phyloP scores from a whole-genome alignment of 1,140 invertebrate genomes.

The Apis florea region DNA sequence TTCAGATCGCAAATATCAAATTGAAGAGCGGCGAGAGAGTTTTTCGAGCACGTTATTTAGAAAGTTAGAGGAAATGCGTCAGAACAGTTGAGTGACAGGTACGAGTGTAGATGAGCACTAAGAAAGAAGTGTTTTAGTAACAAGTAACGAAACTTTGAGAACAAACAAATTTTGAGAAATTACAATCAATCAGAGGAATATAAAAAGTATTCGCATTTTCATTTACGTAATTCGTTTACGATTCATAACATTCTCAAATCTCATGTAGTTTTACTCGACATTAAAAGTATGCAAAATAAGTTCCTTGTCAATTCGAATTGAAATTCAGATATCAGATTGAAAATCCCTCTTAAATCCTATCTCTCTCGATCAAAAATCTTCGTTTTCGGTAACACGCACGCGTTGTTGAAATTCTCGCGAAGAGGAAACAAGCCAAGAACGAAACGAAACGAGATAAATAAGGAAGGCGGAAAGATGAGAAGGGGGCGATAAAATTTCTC shows the following conservation, averaged over 20 bases:
- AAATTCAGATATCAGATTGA: conserved; percentile 35
- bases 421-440: background rate
- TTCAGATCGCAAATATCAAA: background rate
- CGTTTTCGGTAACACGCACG: conserved; percentile 20
- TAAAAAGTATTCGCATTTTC: too few species aligned
- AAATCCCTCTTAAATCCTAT: conserved; percentile 21
- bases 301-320: background rate
- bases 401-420: conserved; percentile 5
- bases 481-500: conserved; percentile 48
- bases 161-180: background rate
- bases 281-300: background rate
- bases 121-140: conserved; percentile 5
- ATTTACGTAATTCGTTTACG: background rate
- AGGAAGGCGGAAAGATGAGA: background rate
- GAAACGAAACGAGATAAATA: background rate
- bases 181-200: background rate
- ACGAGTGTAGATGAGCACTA: background rate
- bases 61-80: conserved; percentile 20
- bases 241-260: background rate
- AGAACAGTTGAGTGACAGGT: background rate
- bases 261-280: background rate
- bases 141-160: conserved; percentile 24
- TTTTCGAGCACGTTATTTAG: conserved; percentile 9
- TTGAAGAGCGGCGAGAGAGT: too few species aligned
- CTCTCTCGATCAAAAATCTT: background rate